Evolutionary conservation across 2,113 vertebrate genomes (phyloP), one percentile per base, ranked within the genome.

Genomic region (Trochalopteron elliotii): DNA sequence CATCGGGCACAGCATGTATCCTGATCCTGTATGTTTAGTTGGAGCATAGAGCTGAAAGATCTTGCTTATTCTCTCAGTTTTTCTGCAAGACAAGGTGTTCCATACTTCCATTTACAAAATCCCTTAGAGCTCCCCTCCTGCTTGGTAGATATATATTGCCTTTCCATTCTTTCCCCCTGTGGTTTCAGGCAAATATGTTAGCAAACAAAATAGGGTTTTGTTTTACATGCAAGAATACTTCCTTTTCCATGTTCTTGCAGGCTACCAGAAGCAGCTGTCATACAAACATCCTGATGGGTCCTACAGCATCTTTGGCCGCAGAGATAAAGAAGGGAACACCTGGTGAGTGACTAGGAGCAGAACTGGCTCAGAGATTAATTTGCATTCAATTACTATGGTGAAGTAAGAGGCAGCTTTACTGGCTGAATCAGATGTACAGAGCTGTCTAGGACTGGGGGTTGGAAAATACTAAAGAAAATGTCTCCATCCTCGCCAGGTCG

Each of bases 261-360:
- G 98, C 23, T 98, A 98, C 72, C 98, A 98, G 94, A 97, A 92
- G 44, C 97, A 98, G 71, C 87, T 98, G 86, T 96, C 97, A 55
- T 98, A 97, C 75, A 98, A 96, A 61, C 98, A 96, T 71, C 68
- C 31, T 0, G 97, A 98, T 77, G 98, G 98, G 16, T 98, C 98
- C 19, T 98, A 97, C 76, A 98, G 98, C 53, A 81, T 97, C 37
- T 98, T 98, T 96, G 98, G 97, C 21, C 44, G 70, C 6, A 80
- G 60, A 59, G 95, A 85, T 64, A 57, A 37, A 37, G 87, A 86
- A 42, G 98, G 97, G 24, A 98, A 98, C 52, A 98, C 98, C 20
- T 98, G 98, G 98, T 98, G 91, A 95, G 97, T 93, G 69, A 57
- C 40, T 77, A 28, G 3, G 50, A 70, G 25, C 14, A 65, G 25